Evolutionary conservation across 2,888 invertebrate species (phyloP).

Genomic region (Stenolophus ochropezus): DNA sequence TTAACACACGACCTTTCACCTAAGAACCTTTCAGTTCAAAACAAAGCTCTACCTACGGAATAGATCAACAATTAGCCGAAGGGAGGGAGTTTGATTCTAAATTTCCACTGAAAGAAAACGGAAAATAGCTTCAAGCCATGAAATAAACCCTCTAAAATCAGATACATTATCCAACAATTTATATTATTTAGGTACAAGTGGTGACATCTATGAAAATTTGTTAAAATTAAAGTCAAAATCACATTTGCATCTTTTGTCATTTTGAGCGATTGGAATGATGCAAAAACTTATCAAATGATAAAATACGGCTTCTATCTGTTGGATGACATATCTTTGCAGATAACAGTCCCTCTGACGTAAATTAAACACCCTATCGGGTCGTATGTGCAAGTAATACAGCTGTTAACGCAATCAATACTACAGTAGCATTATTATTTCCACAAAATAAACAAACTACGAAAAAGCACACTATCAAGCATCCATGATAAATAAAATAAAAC

Average conservation of each 20-base stretch:
- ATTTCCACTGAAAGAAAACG: background rate
- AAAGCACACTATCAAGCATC: constrained; percentile 33
- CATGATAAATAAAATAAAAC: constrained; percentile 47
- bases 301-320: background rate
- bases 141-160: too few species aligned
- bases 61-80: constrained; percentile 3
- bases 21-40: constrained; percentile 37
- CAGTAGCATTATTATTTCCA: constrained; percentile 44
- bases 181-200: too few species aligned
- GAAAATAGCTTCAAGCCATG: too few species aligned
- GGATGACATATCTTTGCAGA: background rate
- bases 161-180: too few species aligned
- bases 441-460: constrained; percentile 42
- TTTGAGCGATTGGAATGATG: background rate
- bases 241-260: too few species aligned
- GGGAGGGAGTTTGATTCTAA: background rate
- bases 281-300: background rate
- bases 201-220: too few species aligned
- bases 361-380: constrained; percentile 16
- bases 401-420: constrained; percentile 38
- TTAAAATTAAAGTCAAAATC: too few species aligned
- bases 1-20: constrained; percentile 44
- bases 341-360: constrained; percentile 11
- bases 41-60: constrained; percentile 16
- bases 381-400: constrained; percentile 22